Percentiles rank a stretch among this genome's conserved stretches.
Conservation (phyloP, 2,888 invertebrate species). For the Phasia obesa region DNA sequence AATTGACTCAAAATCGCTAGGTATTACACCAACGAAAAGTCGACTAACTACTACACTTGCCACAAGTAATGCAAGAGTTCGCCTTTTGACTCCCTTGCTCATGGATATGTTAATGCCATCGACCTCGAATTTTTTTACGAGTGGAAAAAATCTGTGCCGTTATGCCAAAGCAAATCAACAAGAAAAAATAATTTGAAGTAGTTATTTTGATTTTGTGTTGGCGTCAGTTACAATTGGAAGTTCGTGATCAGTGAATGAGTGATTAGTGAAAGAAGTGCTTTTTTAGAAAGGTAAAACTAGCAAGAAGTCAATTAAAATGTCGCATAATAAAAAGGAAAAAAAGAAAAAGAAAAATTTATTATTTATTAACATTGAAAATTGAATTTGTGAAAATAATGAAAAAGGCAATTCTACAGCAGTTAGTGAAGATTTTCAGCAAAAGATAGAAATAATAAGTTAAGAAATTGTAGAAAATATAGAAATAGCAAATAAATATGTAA, state of each 20-base stretch:
- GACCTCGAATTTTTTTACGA: too few relatives aligned
- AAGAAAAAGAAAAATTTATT: neutral
- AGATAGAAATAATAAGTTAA: conserved; percentile 15
- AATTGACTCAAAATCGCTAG: conserved; percentile 21
- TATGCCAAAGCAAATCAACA: conserved; percentile 11
- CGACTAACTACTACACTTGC: neutral
- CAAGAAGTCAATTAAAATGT: conserved; percentile 11
- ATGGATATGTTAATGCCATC: too few relatives aligned
- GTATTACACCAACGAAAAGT: conserved; percentile 1
- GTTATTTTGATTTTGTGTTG: neutral
- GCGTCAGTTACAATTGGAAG: too few relatives aligned
- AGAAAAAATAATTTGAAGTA: neutral
- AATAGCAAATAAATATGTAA: conserved; percentile 20
- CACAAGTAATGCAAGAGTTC: conserved; percentile 13
- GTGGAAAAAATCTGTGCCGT: conserved; percentile 11
- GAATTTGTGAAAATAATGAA: neutral
- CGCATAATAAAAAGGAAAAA: conserved; percentile 5
- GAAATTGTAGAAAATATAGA: conserved; percentile 16
- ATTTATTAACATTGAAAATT: neutral
- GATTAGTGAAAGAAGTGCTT: neutral
- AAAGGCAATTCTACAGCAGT: neutral
- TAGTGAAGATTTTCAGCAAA: conserved; percentile 4
- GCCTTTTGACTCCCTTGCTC: neutral
- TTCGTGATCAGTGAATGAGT: neutral
- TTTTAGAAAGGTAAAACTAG: conserved; percentile 13